phyloP scores from a whole-genome alignment of 2,797 vertebrate species.

The Gallinago stenura region DNA sequence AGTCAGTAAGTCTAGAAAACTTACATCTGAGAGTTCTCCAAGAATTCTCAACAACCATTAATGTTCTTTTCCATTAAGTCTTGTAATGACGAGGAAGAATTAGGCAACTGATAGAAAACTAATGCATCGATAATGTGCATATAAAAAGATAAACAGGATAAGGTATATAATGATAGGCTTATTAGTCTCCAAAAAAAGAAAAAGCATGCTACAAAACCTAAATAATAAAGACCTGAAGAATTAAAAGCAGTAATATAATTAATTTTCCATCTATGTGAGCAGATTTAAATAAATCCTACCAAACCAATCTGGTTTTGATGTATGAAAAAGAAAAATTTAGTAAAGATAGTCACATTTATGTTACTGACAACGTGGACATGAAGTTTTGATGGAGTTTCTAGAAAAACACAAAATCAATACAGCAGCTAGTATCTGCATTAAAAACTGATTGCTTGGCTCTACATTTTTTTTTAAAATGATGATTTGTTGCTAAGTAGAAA shows the following conservation, averaged over 20 bases:
- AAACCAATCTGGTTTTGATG: neutral
- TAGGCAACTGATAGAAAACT: neutral
- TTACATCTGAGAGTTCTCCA: neutral
- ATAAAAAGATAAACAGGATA: conserved; percentile 24
- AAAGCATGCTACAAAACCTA: neutral
- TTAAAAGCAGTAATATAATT: neutral
- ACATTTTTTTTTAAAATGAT: neutral
- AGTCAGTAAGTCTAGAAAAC: neutral
- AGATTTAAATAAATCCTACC: neutral
- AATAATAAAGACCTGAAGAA: neutral
- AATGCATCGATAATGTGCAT: neutral
- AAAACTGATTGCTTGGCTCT: neutral
- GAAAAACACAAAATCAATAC: neutral
- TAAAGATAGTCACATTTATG: neutral
- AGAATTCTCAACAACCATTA: neutral
- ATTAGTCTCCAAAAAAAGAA: neutral
- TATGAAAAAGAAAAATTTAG: neutral
- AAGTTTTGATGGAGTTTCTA: neutral
- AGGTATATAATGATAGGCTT: neutral
- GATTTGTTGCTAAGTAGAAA: neutral
- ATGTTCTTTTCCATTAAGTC: neutral
- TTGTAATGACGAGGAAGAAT: neutral
- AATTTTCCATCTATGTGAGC: neutral
- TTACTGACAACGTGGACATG: neutral
- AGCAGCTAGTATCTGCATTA: neutral